Evolutionary conservation across 2,888 invertebrate genomes (phyloP).

Genomic region (Drosophila borealis): DNA sequence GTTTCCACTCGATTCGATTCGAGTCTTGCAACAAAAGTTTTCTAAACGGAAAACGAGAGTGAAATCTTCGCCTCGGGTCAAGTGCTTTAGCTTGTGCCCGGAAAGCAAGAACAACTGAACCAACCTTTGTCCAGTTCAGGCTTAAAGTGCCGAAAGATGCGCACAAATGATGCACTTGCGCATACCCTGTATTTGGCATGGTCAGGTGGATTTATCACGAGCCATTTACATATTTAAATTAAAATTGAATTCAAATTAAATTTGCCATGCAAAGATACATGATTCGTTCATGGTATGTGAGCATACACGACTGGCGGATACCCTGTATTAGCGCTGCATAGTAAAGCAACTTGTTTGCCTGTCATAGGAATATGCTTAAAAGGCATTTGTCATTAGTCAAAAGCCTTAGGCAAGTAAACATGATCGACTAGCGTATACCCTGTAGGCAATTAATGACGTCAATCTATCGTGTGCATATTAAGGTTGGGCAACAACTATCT

Average conservation of each 20-base stretch:
- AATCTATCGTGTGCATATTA: not conserved
- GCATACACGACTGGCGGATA: not conserved
- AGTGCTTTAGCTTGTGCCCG: constrained; percentile 2
- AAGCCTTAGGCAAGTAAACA: not conserved
- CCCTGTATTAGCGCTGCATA: not conserved
- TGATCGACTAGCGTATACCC: not conserved
- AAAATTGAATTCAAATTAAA: too few relatives aligned
- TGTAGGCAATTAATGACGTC: not conserved
- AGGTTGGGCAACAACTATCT: too few relatives aligned
- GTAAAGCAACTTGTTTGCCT: too few relatives aligned
- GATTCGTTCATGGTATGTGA: not conserved
- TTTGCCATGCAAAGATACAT: too few relatives aligned
- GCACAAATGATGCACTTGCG: not conserved
- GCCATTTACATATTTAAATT: too few relatives aligned
- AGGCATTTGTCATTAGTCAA: not conserved
- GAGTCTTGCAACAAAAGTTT: constrained; percentile 48
- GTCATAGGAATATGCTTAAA: too few relatives aligned
- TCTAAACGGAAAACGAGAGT: constrained; percentile 42
- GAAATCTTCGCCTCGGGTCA: constrained; percentile 23
- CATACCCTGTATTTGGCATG: not conserved
- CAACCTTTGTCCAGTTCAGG: not conserved
- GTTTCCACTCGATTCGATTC: constrained; percentile 42
- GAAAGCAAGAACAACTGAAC: constrained; percentile 3
- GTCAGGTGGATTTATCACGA: too few relatives aligned
- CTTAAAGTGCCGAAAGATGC: not conserved